These are phyloP conservation scores for Drosophila jambulina DNA, from an alignment of 1,140 invertebrate genomes.

Conservation along the genomic window DNA sequence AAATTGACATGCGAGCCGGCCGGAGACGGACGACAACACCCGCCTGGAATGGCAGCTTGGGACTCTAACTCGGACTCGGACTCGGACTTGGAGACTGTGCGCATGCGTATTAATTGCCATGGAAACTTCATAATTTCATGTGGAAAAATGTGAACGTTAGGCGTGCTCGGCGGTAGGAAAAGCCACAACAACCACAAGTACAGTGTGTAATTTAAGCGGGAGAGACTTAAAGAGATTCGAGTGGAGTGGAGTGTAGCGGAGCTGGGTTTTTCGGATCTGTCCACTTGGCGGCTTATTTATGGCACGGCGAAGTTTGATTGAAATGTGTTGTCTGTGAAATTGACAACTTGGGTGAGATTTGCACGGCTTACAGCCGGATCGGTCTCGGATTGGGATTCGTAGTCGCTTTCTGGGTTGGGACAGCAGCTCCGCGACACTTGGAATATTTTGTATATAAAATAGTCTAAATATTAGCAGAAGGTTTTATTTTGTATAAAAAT, in stretches of 20 bases:
- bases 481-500: not conserved
- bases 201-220: slow-evolving; percentile 67
- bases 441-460: not conserved
- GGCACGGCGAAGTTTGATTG: slow-evolving; percentile 79
- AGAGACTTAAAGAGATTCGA: slow-evolving; percentile 48
- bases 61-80: slow-evolving; percentile 7
- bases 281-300: slow-evolving; percentile 77
- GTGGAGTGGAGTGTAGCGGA: slow-evolving; percentile 10
- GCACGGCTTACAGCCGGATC: slow-evolving; percentile 51
- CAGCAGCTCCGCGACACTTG: slow-evolving; percentile 1
- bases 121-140: slow-evolving; percentile 81
- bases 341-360: slow-evolving; percentile 84
- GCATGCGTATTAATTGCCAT: slow-evolving; percentile 82
- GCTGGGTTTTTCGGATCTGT: slow-evolving; percentile 54
- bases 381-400: slow-evolving; percentile 17
- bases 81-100: slow-evolving; percentile 21
- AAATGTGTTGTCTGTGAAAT: slow-evolving; percentile 80
- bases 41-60: slow-evolving; percentile 54
- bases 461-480: not conserved
- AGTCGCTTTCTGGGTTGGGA: slow-evolving; percentile 6
- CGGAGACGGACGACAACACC: slow-evolving; percentile 68
- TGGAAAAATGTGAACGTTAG: slow-evolving; percentile 81
- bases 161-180: slow-evolving; percentile 47
- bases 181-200: slow-evolving; percentile 36
- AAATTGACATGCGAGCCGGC: slow-evolving; percentile 74